Evolutionary conservation across 2,797 vertebrate genomes (phyloP).

Genomic region (Scolopax bukidnonensis): DNA sequence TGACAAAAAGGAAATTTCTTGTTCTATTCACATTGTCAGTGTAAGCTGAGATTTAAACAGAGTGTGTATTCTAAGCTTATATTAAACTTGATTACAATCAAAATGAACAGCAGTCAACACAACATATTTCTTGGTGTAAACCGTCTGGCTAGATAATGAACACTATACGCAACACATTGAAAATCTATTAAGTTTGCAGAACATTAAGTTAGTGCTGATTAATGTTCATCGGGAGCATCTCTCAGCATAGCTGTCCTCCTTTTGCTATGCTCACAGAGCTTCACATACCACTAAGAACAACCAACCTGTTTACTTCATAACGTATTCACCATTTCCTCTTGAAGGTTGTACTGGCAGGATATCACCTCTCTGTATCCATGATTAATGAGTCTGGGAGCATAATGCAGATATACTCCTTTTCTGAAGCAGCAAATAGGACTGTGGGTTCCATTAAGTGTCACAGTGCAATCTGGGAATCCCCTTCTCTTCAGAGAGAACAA

Average conservation of each 20-base stretch:
- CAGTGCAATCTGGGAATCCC: background rate
- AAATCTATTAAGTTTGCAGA: background rate
- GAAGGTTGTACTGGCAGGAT: background rate
- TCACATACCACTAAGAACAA: background rate
- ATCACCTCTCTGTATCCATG: background rate
- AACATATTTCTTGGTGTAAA: background rate
- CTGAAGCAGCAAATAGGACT: background rate
- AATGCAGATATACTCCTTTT: background rate
- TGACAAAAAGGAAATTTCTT: background rate
- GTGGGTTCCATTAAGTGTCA: background rate
- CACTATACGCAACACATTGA: background rate
- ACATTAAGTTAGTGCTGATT: background rate
- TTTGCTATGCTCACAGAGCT: background rate
- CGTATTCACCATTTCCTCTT: background rate
- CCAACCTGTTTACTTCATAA: background rate
- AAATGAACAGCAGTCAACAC: background rate
- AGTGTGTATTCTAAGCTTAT: background rate
- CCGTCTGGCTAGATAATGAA: background rate
- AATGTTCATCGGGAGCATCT: background rate
- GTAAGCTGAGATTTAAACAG: background rate
- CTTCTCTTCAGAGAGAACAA: background rate
- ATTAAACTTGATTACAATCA: background rate
- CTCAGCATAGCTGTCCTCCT: background rate
- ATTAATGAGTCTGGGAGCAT: background rate
- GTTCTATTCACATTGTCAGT: rapidly evolving